Base-by-base conservation (phyloP, 2,113 vertebrate genomes). In the Piprites chloris region DNA sequence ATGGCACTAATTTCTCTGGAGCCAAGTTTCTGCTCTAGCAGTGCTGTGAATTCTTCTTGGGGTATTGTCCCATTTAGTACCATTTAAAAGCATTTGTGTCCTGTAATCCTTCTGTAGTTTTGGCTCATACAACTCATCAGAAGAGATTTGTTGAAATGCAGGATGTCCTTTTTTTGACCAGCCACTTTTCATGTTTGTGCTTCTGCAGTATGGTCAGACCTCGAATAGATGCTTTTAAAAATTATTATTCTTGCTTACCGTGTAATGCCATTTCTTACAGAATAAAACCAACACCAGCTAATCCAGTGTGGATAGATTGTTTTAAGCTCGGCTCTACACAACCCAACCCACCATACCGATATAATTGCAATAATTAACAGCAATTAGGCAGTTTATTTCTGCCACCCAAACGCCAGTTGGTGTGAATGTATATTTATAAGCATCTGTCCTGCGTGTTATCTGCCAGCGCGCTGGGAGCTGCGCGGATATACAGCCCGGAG, bases 1-100 rank as follows among this genome's bases (percentile, higher is more conserved):
- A 5, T 44, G 27, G 21, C 30, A 28, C 7, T 23, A 1, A 42
- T 23, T 28, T 65, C 55, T 0, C 0, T 9, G 32, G 56, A 46
- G 85, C 20, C 23, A 11, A 5, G 33, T 10, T 42, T 42, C 26
- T 75, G 55, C 61, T 58, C 59, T 41, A 20, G 9, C 16, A 14
- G 4, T 59, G 39, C 58, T 33, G 35, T n/a, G 20, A 9, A 0
- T 21, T 67, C 32, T 33, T 55, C 26, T 17, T 39, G 15, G 21
- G 21, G 5, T 11, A 7, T 47, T 15, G 39, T 33, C 27, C 37
- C 2, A 2, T 14, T 50, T 12, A 24, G n/a, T 50, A 71, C 21
- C 20, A 11, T 27, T 59, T 73, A 19, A 55, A 79, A 49, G 23
- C 39, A 27, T 12, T 49, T 12, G 10, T 35, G 47, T 33, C 27